Conservation (phyloP, 92 coral and sea anemone genomes). For the Parazoanthus darwini region DNA sequence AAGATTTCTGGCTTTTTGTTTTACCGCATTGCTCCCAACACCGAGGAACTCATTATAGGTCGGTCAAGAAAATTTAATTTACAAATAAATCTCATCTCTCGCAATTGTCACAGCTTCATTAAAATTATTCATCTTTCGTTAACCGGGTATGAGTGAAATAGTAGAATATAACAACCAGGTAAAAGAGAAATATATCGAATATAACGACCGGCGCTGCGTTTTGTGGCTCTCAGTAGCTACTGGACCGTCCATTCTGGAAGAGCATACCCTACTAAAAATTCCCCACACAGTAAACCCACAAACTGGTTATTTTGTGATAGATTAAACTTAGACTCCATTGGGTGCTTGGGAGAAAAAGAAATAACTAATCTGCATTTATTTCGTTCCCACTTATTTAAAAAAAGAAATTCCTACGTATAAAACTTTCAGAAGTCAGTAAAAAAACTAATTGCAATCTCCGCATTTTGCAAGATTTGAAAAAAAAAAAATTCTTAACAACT, state of each 20-base stretch:
- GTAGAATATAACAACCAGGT: not conserved
- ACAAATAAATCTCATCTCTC: not conserved
- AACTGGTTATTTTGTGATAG: not conserved
- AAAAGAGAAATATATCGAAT: not conserved
- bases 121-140: not conserved
- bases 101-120: not conserved
- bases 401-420: not conserved
- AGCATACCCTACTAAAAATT: too few species aligned
- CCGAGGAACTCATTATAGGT: not conserved
- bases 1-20: not conserved
- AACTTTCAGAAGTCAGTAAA: too few species aligned
- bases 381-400: not conserved
- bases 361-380: not conserved
- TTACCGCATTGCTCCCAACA: not conserved
- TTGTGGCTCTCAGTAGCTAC: not conserved
- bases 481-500: too few species aligned
- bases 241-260: not conserved
- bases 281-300: not conserved
- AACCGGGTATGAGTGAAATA: too few species aligned
- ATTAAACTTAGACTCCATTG: not conserved
- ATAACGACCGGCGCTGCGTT: not conserved
- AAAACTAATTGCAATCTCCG: too few species aligned
- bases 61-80: not conserved
- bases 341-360: not conserved
- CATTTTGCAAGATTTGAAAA: too few species aligned